phyloP scores from a whole-genome alignment of 2,113 vertebrate genomes.

The Callorhinus ursinus region DNA sequence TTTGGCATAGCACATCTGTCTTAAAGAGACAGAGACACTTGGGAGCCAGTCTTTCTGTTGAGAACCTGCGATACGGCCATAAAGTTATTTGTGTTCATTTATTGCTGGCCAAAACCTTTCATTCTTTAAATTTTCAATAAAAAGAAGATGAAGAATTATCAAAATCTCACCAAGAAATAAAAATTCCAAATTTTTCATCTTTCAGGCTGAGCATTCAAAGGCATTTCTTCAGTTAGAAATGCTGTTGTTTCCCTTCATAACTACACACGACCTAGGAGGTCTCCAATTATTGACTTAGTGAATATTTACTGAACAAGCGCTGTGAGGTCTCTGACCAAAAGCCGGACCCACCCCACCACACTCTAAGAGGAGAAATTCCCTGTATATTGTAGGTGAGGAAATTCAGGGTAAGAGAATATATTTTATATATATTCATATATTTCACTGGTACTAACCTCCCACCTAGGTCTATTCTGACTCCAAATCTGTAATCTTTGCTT shows the following conservation, averaged over 20 bases:
- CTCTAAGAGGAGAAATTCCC: not conserved
- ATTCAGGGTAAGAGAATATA: not conserved
- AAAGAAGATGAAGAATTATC: not conserved
- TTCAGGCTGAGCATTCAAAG: not conserved
- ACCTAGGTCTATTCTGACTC: not conserved
- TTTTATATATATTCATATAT: not conserved
- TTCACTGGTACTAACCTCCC: not conserved
- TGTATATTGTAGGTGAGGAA: not conserved
- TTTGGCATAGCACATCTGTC: no score
- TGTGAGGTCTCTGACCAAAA: not conserved
- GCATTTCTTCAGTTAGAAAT: not conserved
- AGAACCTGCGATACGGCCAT: accelerated
- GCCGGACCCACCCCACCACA: not conserved
- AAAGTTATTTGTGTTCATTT: accelerated
- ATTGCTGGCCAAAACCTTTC: not conserved
- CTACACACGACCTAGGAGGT: not conserved
- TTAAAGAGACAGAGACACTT: not conserved
- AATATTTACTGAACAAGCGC: not conserved
- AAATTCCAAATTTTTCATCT: not conserved
- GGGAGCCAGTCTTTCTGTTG: not conserved
- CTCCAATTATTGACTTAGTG: not conserved
- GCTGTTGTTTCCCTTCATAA: not conserved
- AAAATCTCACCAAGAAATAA: not conserved
- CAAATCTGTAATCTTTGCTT: not conserved
- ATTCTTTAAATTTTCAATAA: not conserved